Evolutionary conservation across 2,888 invertebrate species (phyloP).

Genomic region (Ceramica pisi): DNA sequence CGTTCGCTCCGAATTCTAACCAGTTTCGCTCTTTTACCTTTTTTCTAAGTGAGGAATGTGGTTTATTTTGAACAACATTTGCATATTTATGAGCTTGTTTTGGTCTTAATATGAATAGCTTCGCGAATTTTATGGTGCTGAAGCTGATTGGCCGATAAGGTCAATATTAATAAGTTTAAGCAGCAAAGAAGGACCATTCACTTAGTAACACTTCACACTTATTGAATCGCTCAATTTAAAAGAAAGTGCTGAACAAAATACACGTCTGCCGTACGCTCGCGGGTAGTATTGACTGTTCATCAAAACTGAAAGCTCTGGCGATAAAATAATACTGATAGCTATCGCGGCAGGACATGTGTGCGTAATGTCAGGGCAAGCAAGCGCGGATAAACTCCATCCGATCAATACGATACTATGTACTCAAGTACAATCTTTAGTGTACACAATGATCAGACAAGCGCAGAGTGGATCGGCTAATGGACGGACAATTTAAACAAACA

Average conservation of each 20-base stretch:
- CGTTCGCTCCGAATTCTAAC: constrained; percentile 79
- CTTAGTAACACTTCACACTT: constrained; percentile 7
- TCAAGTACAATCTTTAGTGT: constrained; percentile 19
- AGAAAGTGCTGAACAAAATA: constrained; percentile 60
- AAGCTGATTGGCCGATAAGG: constrained; percentile 2
- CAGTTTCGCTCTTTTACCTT: constrained; percentile 80
- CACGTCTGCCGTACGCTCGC: constrained; percentile 78
- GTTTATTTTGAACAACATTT: constrained; percentile 60
- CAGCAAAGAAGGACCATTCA: constrained; percentile 9
- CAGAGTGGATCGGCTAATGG: constrained; percentile 56
- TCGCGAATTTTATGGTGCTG: constrained; percentile 18
- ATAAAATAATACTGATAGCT: constrained; percentile 75
- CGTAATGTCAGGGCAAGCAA: constrained; percentile 68
- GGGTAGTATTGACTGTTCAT: constrained; percentile 78
- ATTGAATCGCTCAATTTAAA: neutral
- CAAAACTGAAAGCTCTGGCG: constrained; percentile 76
- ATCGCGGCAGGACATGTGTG: constrained; percentile 62
- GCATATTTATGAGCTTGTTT: constrained; percentile 52
- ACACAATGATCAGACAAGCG: constrained; percentile 32
- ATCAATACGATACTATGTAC: constrained; percentile 51
- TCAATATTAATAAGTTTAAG: neutral
- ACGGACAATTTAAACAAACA: constrained; percentile 60
- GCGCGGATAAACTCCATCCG: constrained; percentile 53
- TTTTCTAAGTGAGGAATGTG: constrained; percentile 70
- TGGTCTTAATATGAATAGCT: constrained; percentile 11